These are phyloP conservation scores for Acrobasis repandana DNA, from an alignment of 2,888 invertebrate genomes.

Conservation along the genomic window DNA sequence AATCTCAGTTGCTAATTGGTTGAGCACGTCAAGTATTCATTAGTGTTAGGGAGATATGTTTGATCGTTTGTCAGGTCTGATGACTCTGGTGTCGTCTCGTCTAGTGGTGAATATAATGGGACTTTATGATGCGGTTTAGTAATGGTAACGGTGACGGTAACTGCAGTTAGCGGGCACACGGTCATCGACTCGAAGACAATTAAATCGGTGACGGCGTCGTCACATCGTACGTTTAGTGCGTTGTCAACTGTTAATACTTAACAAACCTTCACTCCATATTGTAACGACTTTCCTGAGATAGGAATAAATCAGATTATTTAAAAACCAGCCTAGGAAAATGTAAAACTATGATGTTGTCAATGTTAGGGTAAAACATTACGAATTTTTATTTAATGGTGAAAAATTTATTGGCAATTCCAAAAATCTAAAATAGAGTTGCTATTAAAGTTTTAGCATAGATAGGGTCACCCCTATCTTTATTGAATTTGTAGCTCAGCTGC, in stretches of 20 bases:
- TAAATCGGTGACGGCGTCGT: conserved; percentile 56
- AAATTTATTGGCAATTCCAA: too few species aligned
- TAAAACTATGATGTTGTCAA: too few species aligned
- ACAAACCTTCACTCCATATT: not conserved
- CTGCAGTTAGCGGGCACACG: conserved; percentile 60
- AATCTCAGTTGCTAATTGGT: conserved; percentile 16
- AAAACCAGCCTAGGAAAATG: too few species aligned
- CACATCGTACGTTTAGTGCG: conserved; percentile 23
- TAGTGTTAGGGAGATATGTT: not conserved
- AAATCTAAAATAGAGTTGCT: too few species aligned
- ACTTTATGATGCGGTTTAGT: not conserved
- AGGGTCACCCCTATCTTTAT: too few species aligned
- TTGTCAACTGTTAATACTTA: not conserved
- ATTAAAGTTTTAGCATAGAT: too few species aligned
- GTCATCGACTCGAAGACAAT: conserved; percentile 73
- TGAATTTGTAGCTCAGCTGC: too few species aligned
- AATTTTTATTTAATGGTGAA: too few species aligned
- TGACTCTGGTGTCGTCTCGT: not conserved
- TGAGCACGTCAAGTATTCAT: conserved; percentile 7
- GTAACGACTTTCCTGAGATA: too few species aligned
- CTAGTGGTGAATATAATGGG: not conserved
- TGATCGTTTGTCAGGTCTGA: not conserved
- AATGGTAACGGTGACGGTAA: conserved; percentile 26
- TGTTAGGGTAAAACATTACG: too few species aligned
- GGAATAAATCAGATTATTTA: too few species aligned